Evolutionary conservation across 2,113 vertebrate genomes (phyloP).

Genomic region (Loxodonta africana): DNA sequence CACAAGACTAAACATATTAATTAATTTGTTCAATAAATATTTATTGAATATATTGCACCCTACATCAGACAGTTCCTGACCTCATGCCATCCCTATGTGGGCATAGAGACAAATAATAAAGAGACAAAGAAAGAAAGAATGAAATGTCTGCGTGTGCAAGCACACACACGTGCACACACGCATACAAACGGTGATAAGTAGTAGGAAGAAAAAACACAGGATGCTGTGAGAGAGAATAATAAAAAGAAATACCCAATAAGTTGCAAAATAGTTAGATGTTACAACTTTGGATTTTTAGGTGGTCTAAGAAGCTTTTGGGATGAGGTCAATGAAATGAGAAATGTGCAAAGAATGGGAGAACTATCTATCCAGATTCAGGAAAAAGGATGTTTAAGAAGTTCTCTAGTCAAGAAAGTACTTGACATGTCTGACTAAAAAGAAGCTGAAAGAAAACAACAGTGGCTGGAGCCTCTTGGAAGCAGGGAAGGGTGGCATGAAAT

Average conservation of each 20-base stretch:
- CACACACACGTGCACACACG: background rate
- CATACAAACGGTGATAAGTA: background rate
- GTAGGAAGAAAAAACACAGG: background rate
- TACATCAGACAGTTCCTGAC: background rate
- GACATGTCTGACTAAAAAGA: background rate
- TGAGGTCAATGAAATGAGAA: background rate
- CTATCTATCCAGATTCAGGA: background rate
- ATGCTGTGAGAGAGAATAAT: background rate
- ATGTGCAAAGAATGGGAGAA: background rate
- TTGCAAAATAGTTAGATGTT: background rate
- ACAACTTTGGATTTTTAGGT: background rate
- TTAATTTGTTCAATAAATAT: slow-evolving; percentile 2
- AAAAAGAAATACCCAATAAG: background rate
- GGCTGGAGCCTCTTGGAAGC: background rate
- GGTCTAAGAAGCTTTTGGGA: background rate
- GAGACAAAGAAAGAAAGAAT: background rate
- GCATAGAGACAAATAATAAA: background rate
- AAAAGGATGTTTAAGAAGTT: background rate
- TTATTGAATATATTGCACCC: background rate
- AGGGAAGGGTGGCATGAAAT: background rate
- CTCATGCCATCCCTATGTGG: background rate
- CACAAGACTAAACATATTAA: background rate
- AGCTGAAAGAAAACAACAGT: background rate
- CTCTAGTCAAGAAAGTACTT: background rate
- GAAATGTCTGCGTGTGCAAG: background rate